phyloP scores from a whole-genome alignment of 2,113 vertebrate genomes.

The Orthochromis malagaraziensis region DNA sequence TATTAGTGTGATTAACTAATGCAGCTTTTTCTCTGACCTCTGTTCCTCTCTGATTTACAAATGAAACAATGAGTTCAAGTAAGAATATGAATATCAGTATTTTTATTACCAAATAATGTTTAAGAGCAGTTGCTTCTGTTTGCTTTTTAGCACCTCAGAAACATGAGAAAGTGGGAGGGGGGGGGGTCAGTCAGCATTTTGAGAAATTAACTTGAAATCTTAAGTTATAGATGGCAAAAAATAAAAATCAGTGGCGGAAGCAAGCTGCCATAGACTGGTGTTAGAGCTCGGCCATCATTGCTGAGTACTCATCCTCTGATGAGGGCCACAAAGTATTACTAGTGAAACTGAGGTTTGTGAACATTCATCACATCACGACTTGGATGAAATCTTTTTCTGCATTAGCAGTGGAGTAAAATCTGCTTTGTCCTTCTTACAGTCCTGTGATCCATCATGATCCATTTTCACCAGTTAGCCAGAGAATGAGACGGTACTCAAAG shows the following conservation, averaged over 20 bases:
- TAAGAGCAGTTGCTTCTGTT: neutral
- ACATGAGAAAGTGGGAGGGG: neutral
- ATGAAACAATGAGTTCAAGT: neutral
- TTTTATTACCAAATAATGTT: neutral
- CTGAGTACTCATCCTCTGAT: neutral
- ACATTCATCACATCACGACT: neutral
- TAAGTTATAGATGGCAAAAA: neutral
- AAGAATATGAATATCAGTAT: neutral
- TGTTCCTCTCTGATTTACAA: neutral
- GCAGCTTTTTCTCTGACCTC: neutral
- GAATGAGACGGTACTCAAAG: neutral
- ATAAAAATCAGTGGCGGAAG: neutral
- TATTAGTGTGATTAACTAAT: neutral
- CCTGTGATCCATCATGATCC: neutral
- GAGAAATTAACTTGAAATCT: neutral
- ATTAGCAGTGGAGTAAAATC: neutral
- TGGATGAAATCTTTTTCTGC: neutral
- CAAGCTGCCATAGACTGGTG: neutral
- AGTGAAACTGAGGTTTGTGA: neutral
- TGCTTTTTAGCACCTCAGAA: neutral
- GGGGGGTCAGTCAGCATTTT: too few relatives aligned
- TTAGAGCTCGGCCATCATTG: neutral
- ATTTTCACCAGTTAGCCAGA: neutral
- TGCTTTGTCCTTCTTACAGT: neutral
- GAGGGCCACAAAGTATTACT: neutral